These are phyloP conservation scores for Tupiocoris notatus DNA, from an alignment of 2,888 invertebrate species.

Conservation along the genomic window DNA sequence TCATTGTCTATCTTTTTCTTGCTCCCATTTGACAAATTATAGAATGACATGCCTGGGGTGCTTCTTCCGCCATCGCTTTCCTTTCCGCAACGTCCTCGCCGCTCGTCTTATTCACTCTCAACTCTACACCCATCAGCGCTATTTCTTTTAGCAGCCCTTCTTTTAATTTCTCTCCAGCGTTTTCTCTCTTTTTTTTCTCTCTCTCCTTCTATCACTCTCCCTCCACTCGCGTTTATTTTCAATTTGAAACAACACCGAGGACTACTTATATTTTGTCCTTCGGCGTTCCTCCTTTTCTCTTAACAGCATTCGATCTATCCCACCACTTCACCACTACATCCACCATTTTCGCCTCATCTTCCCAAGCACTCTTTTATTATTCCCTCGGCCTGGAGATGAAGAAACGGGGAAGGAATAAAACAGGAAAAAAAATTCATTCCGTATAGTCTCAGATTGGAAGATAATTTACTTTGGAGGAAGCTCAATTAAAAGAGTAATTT, in stretches of 20 bases:
- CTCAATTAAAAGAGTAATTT: slow-evolving; percentile 44
- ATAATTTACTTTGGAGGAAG: slow-evolving; percentile 42
- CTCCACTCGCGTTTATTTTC: slow-evolving; percentile 40
- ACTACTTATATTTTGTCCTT: slow-evolving; percentile 42
- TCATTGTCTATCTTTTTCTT: slow-evolving; percentile 42
- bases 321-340: not conserved
- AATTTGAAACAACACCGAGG: slow-evolving; percentile 43
- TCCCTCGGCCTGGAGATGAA: slow-evolving; percentile 6
- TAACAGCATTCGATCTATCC: slow-evolving; percentile 36
- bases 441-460: slow-evolving; percentile 43
- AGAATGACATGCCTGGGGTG: slow-evolving; percentile 45
- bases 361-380: slow-evolving; percentile 42
- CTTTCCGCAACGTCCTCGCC: slow-evolving; percentile 29
- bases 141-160: not conserved
- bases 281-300: slow-evolving; percentile 42
- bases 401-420: slow-evolving; percentile 20
- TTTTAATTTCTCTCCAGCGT: not conserved
- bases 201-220: slow-evolving; percentile 12
- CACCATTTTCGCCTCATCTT: not conserved
- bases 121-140: not conserved
- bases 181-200: not conserved
- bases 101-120: slow-evolving; percentile 26
- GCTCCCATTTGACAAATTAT: slow-evolving; percentile 47
- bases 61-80: slow-evolving; percentile 1
- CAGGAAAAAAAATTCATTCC: slow-evolving; percentile 37